Evolutionary conservation across 1,140 invertebrate species (phyloP).

Genomic region (Anastrepha ludens): DNA sequence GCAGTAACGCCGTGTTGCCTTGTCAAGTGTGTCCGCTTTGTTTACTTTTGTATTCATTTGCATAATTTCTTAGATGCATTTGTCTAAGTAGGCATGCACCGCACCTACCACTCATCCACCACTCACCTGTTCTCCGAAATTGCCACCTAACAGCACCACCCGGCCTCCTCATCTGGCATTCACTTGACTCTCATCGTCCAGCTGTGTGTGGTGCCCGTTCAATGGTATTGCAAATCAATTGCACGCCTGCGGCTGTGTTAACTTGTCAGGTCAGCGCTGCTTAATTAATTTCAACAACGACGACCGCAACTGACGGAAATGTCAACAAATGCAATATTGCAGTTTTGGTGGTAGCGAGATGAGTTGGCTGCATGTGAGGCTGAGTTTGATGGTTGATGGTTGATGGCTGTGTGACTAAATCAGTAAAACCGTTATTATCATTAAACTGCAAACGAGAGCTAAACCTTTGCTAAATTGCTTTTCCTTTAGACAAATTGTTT

Average conservation of each 20-base stretch:
- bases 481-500: background rate
- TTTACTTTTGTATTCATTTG: constrained; percentile 32
- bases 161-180: background rate
- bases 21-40: background rate
- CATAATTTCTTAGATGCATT: constrained; percentile 30
- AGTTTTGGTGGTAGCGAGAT: background rate
- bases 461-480: background rate
- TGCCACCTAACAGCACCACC: background rate
- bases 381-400: background rate
- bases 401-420: background rate
- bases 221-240: constrained; percentile 43
- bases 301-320: constrained; percentile 50
- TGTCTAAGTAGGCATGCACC: background rate
- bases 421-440: background rate
- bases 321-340: constrained; percentile 35
- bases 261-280: constrained; percentile 39
- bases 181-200: background rate
- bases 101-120: background rate
- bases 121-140: background rate
- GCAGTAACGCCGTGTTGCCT: no score
- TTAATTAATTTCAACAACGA: constrained; percentile 50
- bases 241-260: constrained; percentile 18
- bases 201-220: background rate
- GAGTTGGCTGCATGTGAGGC: background rate
- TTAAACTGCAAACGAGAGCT: background rate